Evolutionary conservation across 1,140 invertebrate species (phyloP).

Genomic region (Rhagoletis pomonella): DNA sequence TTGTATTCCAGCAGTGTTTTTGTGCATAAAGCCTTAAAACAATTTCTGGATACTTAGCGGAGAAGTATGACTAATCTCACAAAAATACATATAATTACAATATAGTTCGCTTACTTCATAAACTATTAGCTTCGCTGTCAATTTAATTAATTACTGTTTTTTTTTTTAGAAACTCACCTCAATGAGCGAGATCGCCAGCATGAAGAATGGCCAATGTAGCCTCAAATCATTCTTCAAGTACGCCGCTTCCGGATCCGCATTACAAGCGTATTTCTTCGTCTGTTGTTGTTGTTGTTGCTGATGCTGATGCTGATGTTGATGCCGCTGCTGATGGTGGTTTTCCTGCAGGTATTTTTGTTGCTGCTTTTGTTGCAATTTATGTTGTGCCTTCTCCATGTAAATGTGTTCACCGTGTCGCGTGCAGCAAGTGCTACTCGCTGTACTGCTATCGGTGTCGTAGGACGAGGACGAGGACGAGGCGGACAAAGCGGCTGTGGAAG

Average conservation of each 20-base stretch:
- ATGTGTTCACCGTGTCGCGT: slow-evolving; percentile 71
- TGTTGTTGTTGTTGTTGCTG: slow-evolving; percentile 55
- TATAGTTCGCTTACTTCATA: too few species aligned
- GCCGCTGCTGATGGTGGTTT: slow-evolving; percentile 40
- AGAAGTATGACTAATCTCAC: too few species aligned
- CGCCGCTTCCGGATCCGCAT: slow-evolving; percentile 62
- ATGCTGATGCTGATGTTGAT: slow-evolving; percentile 53
- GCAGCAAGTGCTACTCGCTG: slow-evolving; percentile 71
- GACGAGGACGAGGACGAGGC: slow-evolving; percentile 61
- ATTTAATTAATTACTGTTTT: neutral
- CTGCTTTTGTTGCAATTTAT: slow-evolving; percentile 54
- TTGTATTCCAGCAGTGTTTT: too few species aligned
- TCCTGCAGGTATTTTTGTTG: too few species aligned
- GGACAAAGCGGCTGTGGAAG: too few species aligned
- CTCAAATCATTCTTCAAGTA: slow-evolving; percentile 66
- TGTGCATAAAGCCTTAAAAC: too few species aligned
- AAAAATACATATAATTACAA: too few species aligned
- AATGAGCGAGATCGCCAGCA: slow-evolving; percentile 88
- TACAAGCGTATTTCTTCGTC: slow-evolving; percentile 21
- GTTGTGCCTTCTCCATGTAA: slow-evolving; percentile 65
- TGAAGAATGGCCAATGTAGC: slow-evolving; percentile 83
- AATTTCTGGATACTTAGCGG: too few species aligned
- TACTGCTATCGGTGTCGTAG: slow-evolving; percentile 72
- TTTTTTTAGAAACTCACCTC: slow-evolving; percentile 80
- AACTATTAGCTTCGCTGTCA: too few species aligned